These are phyloP conservation scores for Apocheima hispidaria DNA, from an alignment of 2,888 invertebrate genomes.

Conservation along the genomic window DNA sequence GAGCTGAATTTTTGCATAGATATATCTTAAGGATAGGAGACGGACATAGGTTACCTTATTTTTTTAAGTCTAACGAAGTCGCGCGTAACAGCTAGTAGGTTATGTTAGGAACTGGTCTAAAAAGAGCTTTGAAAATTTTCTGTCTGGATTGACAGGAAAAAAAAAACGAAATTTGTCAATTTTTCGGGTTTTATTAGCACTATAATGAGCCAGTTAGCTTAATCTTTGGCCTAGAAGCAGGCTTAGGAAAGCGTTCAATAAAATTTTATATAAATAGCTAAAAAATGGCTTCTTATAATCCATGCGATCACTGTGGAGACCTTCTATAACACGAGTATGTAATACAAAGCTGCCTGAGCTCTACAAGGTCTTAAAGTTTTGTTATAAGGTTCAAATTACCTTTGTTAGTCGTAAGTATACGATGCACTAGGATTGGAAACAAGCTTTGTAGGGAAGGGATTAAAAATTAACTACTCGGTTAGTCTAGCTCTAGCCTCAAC, in stretches of 20 bases:
- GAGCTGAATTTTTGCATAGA: too few species aligned
- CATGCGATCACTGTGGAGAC: conserved; percentile 31
- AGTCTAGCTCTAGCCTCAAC: conserved; percentile 55
- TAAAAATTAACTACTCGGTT: conserved; percentile 58
- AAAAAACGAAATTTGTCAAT: too few species aligned
- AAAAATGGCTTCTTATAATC: conserved; percentile 43
- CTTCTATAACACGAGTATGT: conserved; percentile 4
- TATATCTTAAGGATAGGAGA: too few species aligned
- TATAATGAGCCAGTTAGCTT: conserved; percentile 26
- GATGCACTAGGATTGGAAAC: conserved; percentile 47
- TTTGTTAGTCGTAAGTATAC: conserved; percentile 20
- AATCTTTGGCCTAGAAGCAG: conserved; percentile 14
- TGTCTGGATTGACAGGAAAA: too few species aligned
- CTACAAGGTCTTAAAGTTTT: conserved; percentile 18
- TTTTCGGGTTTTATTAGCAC: conserved; percentile 8
- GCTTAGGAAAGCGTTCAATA: conserved; percentile 27
- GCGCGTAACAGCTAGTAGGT: too few species aligned
- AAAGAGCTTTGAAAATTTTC: too few species aligned
- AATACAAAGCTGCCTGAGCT: too few species aligned
- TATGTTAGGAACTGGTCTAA: too few species aligned
- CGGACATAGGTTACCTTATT: too few species aligned
- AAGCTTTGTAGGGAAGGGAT: conserved; percentile 47
- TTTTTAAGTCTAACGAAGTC: too few species aligned
- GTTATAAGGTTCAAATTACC: conserved; percentile 29
- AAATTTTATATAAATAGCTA: conserved; percentile 43